phyloP scores from a whole-genome alignment of 2,797 vertebrate species.

The Cebuella pygmaea region DNA sequence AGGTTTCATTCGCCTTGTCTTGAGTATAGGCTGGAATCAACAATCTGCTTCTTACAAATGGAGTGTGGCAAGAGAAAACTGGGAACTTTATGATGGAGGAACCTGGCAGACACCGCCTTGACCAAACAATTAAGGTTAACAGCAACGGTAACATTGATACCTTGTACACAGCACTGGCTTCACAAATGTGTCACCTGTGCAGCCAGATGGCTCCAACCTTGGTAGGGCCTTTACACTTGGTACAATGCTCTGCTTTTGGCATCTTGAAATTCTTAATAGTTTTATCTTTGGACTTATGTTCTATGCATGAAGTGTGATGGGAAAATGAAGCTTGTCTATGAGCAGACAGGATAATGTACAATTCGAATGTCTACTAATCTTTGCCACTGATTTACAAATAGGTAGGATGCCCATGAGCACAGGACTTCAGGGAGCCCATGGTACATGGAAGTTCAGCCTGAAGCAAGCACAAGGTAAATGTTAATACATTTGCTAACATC shows the following conservation, averaged over 20 bases:
- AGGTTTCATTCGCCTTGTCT: not conserved
- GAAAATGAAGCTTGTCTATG: not conserved
- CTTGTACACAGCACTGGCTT: not conserved
- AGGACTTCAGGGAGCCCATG: fast-evolving
- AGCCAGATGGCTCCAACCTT: not conserved
- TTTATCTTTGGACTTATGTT: not conserved
- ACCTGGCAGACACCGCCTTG: not conserved
- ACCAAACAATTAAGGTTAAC: not conserved
- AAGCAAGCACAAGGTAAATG: not conserved
- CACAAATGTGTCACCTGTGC: fast-evolving
- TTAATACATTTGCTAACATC: not conserved
- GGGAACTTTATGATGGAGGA: not conserved
- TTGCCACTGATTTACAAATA: not conserved
- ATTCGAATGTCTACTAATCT: no score
- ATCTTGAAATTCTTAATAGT: not conserved
- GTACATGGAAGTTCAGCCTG: not conserved
- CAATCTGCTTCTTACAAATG: not conserved
- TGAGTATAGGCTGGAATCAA: not conserved
- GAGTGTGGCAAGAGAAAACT: not conserved
- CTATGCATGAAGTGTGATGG: not conserved
- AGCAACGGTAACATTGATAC: not conserved
- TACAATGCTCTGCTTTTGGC: not conserved
- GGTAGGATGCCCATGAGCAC: not conserved
- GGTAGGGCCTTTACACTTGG: fast-evolving
- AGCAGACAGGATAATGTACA: not conserved